These are phyloP conservation scores for Sciurus niger DNA, from an alignment of 2,113 vertebrate species.

Conservation along the genomic window DNA sequence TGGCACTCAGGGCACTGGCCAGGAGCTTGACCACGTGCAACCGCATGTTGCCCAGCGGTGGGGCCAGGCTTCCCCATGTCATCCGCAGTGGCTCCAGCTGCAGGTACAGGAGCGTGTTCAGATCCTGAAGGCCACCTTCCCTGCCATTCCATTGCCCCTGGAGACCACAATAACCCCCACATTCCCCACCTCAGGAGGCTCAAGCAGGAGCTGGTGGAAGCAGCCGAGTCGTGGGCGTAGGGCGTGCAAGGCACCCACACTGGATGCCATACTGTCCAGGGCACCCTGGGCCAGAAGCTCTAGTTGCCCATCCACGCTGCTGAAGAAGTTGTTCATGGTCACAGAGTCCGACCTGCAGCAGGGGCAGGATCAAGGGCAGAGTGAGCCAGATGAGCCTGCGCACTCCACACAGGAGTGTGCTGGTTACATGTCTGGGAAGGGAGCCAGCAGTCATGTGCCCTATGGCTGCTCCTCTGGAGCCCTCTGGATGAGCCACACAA, in stretches of 20 bases:
- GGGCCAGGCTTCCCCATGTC: conserved; percentile 86
- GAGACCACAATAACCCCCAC: accelerated
- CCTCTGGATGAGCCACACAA: not conserved
- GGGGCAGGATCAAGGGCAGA: accelerated
- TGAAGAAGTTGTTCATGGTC: conserved; percentile 86
- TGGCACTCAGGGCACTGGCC: conserved; percentile 84
- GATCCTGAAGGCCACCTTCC: not conserved
- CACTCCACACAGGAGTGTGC: accelerated
- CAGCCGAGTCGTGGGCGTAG: conserved; percentile 82
- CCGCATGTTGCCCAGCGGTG: conserved; percentile 85
- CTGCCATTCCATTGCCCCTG: accelerated
- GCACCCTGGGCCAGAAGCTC: conserved; percentile 83
- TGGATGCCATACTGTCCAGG: conserved; percentile 67
- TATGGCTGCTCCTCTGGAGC: not conserved
- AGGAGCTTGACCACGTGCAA: conserved; percentile 88
- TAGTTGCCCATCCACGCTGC: conserved; percentile 86
- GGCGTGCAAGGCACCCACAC: conserved; percentile 82
- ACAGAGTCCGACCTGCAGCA: conserved; percentile 80
- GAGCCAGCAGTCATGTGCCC: too few relatives aligned
- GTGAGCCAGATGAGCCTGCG: not conserved
- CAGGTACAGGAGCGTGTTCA: not conserved
- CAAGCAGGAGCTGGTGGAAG: conserved; percentile 87
- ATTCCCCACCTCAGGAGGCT: conserved; percentile 85
- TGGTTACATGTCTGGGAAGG: accelerated
- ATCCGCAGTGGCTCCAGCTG: conserved; percentile 85